A percentile compares a stretch with the other conserved stretches of the same genome.
phyloP scores from a whole-genome alignment of 2,888 invertebrate species.

The Apodemia zela region DNA sequence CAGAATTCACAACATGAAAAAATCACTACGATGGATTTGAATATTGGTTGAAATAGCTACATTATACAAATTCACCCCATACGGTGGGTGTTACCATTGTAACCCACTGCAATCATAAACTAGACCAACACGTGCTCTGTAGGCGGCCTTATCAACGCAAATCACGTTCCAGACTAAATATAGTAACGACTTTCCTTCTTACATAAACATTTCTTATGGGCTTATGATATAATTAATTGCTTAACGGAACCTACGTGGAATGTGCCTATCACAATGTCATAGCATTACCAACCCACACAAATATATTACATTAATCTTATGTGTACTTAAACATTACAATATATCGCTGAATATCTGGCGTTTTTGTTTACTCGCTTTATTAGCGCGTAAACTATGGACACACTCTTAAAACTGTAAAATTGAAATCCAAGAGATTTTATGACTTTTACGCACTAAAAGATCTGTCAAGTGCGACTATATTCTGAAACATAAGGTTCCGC shows the following conservation, averaged over 20 bases:
- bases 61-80: not conserved
- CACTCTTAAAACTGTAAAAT: too few relatives aligned
- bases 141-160: conserved; percentile 2
- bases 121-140: conserved; percentile 5
- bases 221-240: conserved; percentile 53
- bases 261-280: not conserved
- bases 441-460: too few relatives aligned
- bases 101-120: not conserved
- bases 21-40: too few relatives aligned
- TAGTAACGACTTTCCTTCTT: conserved; percentile 60
- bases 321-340: too few relatives aligned
- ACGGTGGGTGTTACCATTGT: not conserved
- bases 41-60: too few relatives aligned
- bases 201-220: conserved; percentile 57
- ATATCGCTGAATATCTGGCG: too few relatives aligned
- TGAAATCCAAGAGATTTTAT: too few relatives aligned
- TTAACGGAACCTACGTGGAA: conserved; percentile 32
- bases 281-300: not conserved
- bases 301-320: not conserved
- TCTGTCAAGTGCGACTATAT: too few relatives aligned
- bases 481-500: too few relatives aligned
- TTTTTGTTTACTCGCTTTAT: too few relatives aligned
- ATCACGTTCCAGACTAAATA: conserved; percentile 8
- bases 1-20: too few relatives aligned
- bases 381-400: too few relatives aligned